Evolutionary conservation across 2,888 invertebrate species (phyloP).

Genomic region (Netelia melanura): DNA sequence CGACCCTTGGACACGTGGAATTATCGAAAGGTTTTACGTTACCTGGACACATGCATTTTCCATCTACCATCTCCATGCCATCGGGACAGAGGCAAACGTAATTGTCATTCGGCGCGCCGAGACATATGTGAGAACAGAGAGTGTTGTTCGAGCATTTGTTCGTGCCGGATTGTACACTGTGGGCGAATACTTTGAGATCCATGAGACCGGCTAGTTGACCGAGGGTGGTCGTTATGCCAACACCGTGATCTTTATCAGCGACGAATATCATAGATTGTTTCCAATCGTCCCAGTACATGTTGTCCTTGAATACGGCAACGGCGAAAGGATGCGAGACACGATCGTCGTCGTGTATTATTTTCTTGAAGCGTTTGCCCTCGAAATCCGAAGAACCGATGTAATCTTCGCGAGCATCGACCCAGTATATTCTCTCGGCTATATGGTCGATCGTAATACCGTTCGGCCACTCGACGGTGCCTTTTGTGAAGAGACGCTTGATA

Average conservation of each 20-base stretch:
- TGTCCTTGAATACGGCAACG: conserved; percentile 93
- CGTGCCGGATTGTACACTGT: conserved; percentile 90
- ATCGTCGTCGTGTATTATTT: conserved; percentile 88
- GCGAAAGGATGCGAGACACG: conserved; percentile 94
- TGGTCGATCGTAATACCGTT: conserved; percentile 95
- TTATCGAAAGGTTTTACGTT: conserved; percentile 88
- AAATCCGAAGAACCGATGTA: conserved; percentile 92
- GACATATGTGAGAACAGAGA: conserved; percentile 91
- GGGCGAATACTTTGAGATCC: conserved; percentile 94
- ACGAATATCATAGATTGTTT: conserved; percentile 91
- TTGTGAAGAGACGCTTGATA: conserved; percentile 88
- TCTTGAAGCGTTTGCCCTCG: conserved; percentile 89
- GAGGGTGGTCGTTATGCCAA: conserved; percentile 87
- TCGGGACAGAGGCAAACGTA: conserved; percentile 93
- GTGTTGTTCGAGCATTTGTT: conserved; percentile 89
- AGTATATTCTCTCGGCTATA: conserved; percentile 92
- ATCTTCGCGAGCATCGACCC: conserved; percentile 94
- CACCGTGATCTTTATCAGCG: conserved; percentile 92
- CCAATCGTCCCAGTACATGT: conserved; percentile 97
- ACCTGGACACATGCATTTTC: conserved; percentile 92
- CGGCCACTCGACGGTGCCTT: conserved; percentile 91
- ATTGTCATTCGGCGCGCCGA: conserved; percentile 89
- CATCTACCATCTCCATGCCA: conserved; percentile 87
- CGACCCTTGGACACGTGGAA: conserved; percentile 89
- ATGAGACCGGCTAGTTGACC: conserved; percentile 90